Conservation (phyloP, 2,113 vertebrate species). For the Lepus timidus region DNA sequence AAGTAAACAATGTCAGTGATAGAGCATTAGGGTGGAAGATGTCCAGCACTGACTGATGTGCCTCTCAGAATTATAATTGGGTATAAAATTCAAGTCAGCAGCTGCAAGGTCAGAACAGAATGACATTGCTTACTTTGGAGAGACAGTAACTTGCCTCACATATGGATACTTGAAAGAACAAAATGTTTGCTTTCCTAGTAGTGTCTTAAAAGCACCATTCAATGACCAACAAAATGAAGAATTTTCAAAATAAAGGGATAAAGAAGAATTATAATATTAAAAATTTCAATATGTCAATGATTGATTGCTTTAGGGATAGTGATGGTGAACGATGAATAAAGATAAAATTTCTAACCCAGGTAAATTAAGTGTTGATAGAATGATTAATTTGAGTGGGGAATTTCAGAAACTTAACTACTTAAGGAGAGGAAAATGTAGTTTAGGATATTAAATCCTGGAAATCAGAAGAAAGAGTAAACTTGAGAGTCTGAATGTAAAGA, state of each 20-base stretch:
- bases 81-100: neutral
- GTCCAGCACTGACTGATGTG: neutral
- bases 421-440: neutral
- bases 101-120: neutral
- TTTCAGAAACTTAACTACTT: neutral
- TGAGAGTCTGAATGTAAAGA: slow-evolving; percentile 34
- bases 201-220: neutral
- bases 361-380: neutral
- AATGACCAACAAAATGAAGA: neutral
- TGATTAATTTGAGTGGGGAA: slow-evolving; percentile 37
- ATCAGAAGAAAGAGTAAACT: slow-evolving; percentile 38
- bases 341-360: neutral
- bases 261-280: neutral
- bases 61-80: slow-evolving; percentile 20
- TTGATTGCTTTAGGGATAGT: slow-evolving; percentile 20
- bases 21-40: neutral
- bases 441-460: slow-evolving; percentile 45
- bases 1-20: neutral
- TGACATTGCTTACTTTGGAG: slow-evolving; percentile 15
- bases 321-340: neutral
- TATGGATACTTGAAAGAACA: neutral
- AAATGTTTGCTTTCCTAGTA: neutral
- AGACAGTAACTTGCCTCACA: neutral
- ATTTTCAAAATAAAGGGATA: slow-evolving; percentile 35
- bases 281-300: neutral